A percentile compares a stretch with the other conserved stretches of the same genome.
These are phyloP conservation scores for Phymatocera aterrima DNA, from an alignment of 2,888 invertebrate species.

Conservation along the genomic window DNA sequence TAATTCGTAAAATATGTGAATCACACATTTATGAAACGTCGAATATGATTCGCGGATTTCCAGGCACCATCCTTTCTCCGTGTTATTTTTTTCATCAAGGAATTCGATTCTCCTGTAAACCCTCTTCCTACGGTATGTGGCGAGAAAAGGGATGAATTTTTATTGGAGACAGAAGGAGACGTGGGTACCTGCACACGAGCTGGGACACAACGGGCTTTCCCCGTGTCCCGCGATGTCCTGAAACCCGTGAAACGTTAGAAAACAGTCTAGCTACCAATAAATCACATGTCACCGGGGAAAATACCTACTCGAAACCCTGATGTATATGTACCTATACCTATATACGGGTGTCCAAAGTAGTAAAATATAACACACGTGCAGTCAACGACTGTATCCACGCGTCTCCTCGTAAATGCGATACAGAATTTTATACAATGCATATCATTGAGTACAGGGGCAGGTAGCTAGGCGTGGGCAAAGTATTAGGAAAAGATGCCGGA, in stretches of 20 bases:
- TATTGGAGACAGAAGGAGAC: slow-evolving; percentile 14
- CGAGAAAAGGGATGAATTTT: slow-evolving; percentile 27
- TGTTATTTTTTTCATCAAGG: too few species aligned
- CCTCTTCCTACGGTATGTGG: slow-evolving; percentile 19
- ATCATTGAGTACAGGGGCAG: background rate
- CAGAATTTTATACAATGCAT: background rate
- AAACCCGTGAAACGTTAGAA: slow-evolving; percentile 6
- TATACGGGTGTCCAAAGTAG: background rate
- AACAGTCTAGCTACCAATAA: slow-evolving; percentile 24
- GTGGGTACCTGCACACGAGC: too few species aligned
- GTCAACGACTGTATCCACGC: background rate
- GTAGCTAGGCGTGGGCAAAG: too few species aligned
- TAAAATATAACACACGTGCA: slow-evolving; percentile 28
- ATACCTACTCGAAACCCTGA: slow-evolving; percentile 28
- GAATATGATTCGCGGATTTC: too few species aligned
- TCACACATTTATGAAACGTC: too few species aligned
- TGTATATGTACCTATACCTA: too few species aligned
- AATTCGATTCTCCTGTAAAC: too few species aligned
- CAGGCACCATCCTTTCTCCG: too few species aligned
- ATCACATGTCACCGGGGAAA: slow-evolving; percentile 31
- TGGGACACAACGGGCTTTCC: background rate
- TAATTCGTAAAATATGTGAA: too few species aligned
- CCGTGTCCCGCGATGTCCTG: too few species aligned
- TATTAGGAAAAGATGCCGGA: too few species aligned
- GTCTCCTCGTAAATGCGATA: background rate